Evolutionary conservation across 2,888 invertebrate genomes (phyloP).

Genomic region (Polietes domitor): DNA sequence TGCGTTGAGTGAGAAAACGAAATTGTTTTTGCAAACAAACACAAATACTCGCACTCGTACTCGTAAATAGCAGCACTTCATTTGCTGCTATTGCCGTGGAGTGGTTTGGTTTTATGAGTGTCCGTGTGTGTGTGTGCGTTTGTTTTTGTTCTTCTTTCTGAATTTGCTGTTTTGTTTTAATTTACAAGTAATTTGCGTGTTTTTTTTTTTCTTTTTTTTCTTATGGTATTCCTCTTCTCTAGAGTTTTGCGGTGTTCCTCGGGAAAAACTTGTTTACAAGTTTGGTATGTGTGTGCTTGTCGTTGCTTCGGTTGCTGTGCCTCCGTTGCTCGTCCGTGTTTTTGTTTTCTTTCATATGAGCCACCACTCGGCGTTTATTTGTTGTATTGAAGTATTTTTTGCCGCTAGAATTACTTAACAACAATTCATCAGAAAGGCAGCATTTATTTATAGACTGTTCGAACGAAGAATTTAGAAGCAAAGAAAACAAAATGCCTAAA

Average conservation of each 20-base stretch:
- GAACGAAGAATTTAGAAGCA: neutral
- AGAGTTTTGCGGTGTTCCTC: slow-evolving; percentile 18
- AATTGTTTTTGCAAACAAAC: slow-evolving; percentile 51
- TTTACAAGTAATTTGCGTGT: slow-evolving; percentile 35
- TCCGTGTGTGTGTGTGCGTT: slow-evolving; percentile 6
- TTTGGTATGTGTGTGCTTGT: slow-evolving; percentile 13
- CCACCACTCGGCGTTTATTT: slow-evolving; percentile 6
- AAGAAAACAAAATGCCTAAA: too few species aligned
- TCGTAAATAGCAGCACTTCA: too few species aligned
- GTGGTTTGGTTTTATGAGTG: slow-evolving; percentile 10
- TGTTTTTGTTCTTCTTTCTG: slow-evolving; percentile 11
- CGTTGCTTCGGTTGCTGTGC: neutral
- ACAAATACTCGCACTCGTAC: too few species aligned
- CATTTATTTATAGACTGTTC: neutral
- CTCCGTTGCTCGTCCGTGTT: neutral
- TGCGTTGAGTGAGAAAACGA: slow-evolving; percentile 16
- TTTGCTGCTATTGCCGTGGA: neutral
- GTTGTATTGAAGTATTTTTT: neutral
- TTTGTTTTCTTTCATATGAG: neutral
- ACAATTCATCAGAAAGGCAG: neutral
- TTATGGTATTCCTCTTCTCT: neutral
- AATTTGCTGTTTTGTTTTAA: slow-evolving; percentile 9
- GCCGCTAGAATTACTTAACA: slow-evolving; percentile 22
- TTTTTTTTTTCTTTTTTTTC: neutral
- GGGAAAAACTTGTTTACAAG: slow-evolving; percentile 56